These are phyloP conservation scores for Amphipyra tragopoginis DNA, from an alignment of 2,888 invertebrate species.

Conservation along the genomic window DNA sequence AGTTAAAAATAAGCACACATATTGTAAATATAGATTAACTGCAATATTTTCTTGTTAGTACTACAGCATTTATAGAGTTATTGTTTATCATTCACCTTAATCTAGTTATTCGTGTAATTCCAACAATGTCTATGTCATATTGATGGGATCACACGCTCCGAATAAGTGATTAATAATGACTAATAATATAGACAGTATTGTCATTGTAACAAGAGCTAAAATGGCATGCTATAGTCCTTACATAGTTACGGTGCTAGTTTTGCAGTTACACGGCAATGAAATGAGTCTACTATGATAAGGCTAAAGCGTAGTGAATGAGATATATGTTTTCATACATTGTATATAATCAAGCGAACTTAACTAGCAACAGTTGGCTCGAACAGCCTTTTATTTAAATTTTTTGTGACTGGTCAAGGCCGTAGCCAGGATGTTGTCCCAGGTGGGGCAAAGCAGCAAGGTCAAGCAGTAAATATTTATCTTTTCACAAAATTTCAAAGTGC, in stretches of 20 bases:
- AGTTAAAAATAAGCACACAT: constrained; percentile 12
- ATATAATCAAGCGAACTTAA: too few relatives aligned
- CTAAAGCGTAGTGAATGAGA: not conserved
- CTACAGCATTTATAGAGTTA: constrained; percentile 33
- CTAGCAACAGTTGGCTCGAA: too few relatives aligned
- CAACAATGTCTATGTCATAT: constrained; percentile 53
- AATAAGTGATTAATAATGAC: not conserved
- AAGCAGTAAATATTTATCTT: too few relatives aligned
- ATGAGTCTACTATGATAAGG: not conserved
- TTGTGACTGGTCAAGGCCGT: too few relatives aligned
- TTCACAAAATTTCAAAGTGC: too few relatives aligned
- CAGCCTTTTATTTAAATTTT: too few relatives aligned
- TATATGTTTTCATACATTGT: not conserved
- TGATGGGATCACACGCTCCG: constrained; percentile 48
- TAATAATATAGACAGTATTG: not conserved
- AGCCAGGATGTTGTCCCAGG: too few relatives aligned
- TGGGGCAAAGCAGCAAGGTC: too few relatives aligned
- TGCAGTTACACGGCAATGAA: constrained; percentile 7
- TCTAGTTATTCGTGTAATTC: constrained; percentile 34
- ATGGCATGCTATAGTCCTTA: constrained; percentile 1
- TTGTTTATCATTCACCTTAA: constrained; percentile 16
- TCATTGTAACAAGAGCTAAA: constrained; percentile 8
- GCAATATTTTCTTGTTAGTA: constrained; percentile 13
- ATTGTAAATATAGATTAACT: constrained; percentile 1
- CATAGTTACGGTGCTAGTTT: not conserved